Evolutionary conservation across 1,140 invertebrate species (phyloP).

Genomic region (Globodera ellingtonae): DNA sequence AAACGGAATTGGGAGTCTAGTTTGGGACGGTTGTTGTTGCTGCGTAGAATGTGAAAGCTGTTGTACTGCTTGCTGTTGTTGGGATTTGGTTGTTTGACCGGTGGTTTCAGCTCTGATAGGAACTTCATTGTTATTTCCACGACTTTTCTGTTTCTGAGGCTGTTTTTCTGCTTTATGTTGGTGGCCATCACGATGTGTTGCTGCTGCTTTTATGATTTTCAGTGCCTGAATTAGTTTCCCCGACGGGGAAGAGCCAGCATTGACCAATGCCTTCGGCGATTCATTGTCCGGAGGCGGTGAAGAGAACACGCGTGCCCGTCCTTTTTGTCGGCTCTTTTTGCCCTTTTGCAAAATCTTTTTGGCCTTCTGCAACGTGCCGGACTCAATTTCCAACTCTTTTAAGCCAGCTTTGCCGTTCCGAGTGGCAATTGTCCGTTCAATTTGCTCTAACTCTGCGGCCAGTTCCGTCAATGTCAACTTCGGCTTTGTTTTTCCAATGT

Average conservation of each 20-base stretch:
- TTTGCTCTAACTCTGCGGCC: slow-evolving; percentile 20
- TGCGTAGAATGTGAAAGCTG: background rate
- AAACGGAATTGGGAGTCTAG: background rate
- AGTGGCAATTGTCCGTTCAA: slow-evolving; percentile 3
- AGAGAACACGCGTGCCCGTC: background rate
- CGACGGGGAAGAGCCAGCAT: background rate
- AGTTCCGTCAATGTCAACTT: slow-evolving; percentile 24
- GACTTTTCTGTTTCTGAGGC: background rate
- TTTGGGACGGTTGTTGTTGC: slow-evolving; percentile 1
- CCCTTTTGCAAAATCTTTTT: slow-evolving; percentile 11
- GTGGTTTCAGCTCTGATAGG: background rate
- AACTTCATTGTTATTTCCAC: background rate
- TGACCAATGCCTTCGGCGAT: background rate
- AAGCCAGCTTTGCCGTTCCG: background rate
- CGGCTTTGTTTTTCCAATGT: background rate
- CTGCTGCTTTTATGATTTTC: background rate
- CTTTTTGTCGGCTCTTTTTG: slow-evolving; percentile 13
- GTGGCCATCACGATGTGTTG: background rate
- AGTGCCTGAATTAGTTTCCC: background rate
- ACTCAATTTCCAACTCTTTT: slow-evolving; percentile 19
- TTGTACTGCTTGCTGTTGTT: slow-evolving; percentile 4
- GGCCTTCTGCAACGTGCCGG: slow-evolving; percentile 9
- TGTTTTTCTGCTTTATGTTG: background rate
- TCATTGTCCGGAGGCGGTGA: background rate
- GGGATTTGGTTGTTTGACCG: background rate